Conservation (phyloP, 30 jellyfish, hydroid and myxozoan genomes). For the Phacellophora camtschatica region DNA sequence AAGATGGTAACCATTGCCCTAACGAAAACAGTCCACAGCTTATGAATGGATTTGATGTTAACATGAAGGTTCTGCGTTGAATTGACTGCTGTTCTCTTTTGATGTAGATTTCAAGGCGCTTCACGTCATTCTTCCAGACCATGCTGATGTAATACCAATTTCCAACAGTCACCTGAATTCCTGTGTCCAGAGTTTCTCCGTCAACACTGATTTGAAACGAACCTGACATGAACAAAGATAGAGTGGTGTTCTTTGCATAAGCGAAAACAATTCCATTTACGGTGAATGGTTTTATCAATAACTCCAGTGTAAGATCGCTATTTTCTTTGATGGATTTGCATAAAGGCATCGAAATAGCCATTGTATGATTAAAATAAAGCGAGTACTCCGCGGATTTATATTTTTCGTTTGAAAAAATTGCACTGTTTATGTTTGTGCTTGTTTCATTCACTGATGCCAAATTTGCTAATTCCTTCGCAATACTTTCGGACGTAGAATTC, state of each 20-base stretch:
- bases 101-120: slow-evolving; percentile 28
- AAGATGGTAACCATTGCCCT: slow-evolving; percentile 55
- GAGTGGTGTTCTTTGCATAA: slow-evolving; percentile 23
- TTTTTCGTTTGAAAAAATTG: background rate
- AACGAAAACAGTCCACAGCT: slow-evolving; percentile 48
- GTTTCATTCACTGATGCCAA: background rate
- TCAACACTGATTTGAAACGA: slow-evolving; percentile 26
- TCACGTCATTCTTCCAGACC: slow-evolving; percentile 16
- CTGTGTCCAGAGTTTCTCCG: slow-evolving; percentile 19
- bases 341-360: slow-evolving; percentile 38
- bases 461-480: background rate
- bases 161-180: background rate
- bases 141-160: slow-evolving; percentile 38
- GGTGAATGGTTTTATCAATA: slow-evolving; percentile 46
- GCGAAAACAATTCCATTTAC: slow-evolving; percentile 23
- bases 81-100: background rate
- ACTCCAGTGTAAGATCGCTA: slow-evolving; percentile 34
- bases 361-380: slow-evolving; percentile 14
- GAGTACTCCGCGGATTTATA: slow-evolving; percentile 34
- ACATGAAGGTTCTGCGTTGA: slow-evolving; percentile 33
- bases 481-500: background rate
- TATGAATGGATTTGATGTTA: background rate
- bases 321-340: slow-evolving; percentile 16
- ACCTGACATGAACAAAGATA: slow-evolving; percentile 12
- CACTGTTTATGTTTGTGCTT: slow-evolving; percentile 1